A percentile compares a stretch with the other conserved stretches of the same genome.
Evolutionary conservation across 2,888 invertebrate genomes (phyloP).

Genomic region (Leptopilina drosophilae): DNA sequence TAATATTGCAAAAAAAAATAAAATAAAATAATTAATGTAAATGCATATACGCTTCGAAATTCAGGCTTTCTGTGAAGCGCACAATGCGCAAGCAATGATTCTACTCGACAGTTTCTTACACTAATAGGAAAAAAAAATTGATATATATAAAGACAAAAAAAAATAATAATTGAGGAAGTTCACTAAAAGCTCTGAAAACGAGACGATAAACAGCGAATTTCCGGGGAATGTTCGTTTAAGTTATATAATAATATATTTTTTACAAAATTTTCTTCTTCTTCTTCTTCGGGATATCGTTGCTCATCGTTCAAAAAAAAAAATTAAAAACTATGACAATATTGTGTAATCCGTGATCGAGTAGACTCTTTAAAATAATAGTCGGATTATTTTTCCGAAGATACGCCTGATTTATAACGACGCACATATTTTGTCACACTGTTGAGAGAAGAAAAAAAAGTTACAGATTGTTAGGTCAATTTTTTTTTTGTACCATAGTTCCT

Average conservation of each 20-base stretch:
- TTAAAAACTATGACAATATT: slow-evolving; percentile 35
- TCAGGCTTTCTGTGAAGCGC: slow-evolving; percentile 53
- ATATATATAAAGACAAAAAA: slow-evolving; percentile 14
- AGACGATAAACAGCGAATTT: slow-evolving; percentile 37
- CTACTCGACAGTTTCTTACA: slow-evolving; percentile 53
- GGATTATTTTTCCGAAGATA: slow-evolving; percentile 22
- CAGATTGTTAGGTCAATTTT: slow-evolving; percentile 38
- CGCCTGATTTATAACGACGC: slow-evolving; percentile 16
- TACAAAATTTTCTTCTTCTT: background rate
- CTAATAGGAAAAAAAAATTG: background rate
- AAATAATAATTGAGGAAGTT: slow-evolving; percentile 35
- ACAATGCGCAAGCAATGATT: slow-evolving; percentile 59
- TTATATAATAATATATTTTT: slow-evolving; percentile 26
- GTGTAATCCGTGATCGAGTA: slow-evolving; percentile 24
- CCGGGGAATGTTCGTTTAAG: slow-evolving; percentile 32
- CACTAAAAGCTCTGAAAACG: slow-evolving; percentile 25
- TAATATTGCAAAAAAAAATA: slow-evolving; percentile 39
- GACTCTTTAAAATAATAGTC: background rate
- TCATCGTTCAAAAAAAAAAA: slow-evolving; percentile 7
- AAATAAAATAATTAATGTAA: slow-evolving; percentile 56
- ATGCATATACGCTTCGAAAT: slow-evolving; percentile 69
- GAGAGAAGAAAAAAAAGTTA: slow-evolving; percentile 1
- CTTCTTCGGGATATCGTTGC: slow-evolving; percentile 26
- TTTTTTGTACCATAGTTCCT: background rate
- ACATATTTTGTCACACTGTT: background rate